These are phyloP conservation scores for Drosophila nigromelanica DNA, from an alignment of 1,140 invertebrate species.

Conservation along the genomic window DNA sequence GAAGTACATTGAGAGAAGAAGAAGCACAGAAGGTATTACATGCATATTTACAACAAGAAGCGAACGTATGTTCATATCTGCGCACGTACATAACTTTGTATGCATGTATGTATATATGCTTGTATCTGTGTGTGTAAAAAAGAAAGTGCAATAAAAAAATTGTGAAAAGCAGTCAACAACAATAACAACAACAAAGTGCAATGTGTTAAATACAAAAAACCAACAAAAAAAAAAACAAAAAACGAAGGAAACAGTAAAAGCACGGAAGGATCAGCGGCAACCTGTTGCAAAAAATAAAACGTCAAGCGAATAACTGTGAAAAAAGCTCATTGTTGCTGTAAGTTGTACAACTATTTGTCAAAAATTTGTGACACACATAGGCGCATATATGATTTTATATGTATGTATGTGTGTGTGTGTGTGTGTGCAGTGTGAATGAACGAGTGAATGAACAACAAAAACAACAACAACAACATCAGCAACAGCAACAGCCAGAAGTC, in stretches of 20 bases:
- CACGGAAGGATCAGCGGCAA: constrained; percentile 32
- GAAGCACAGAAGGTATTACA: constrained; percentile 32
- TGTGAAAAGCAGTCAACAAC: constrained; percentile 43
- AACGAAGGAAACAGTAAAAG: constrained; percentile 41
- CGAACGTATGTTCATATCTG: not conserved
- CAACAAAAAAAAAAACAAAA: constrained; percentile 23
- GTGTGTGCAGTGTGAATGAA: constrained; percentile 67
- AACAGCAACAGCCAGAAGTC: constrained; percentile 5
- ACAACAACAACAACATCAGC: constrained; percentile 35
- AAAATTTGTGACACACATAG: constrained; percentile 52
- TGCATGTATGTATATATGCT: not conserved
- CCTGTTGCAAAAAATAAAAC: constrained; percentile 40
- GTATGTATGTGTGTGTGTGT: constrained; percentile 3
- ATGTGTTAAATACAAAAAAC: constrained; percentile 54
- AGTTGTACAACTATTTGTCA: constrained; percentile 42
- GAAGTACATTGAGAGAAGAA: constrained; percentile 19
- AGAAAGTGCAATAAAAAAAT: constrained; percentile 76
- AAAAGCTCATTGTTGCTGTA: constrained; percentile 53
- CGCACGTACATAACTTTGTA: constrained; percentile 2
- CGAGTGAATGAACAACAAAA: constrained; percentile 47
- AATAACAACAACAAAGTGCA: constrained; percentile 67
- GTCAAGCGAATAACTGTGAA: constrained; percentile 46
- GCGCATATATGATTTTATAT: not conserved
- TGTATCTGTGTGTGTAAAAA: constrained; percentile 37
- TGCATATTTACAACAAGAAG: constrained; percentile 6